Evolutionary conservation across 2,113 vertebrate species (phyloP).

Genomic region (Puma concolor): DNA sequence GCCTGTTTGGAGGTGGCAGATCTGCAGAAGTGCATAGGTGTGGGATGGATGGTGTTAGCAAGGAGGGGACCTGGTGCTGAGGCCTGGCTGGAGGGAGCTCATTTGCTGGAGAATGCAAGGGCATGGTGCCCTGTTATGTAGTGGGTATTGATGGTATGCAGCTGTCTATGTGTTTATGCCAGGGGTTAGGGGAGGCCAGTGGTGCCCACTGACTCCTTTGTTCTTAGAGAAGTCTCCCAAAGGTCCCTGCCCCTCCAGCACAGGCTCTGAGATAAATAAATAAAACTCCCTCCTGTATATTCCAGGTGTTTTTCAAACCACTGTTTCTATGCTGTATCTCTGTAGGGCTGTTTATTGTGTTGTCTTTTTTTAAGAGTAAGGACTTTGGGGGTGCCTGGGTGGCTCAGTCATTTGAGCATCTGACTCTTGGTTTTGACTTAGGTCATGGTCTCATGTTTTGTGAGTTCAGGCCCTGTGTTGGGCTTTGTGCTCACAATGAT

Average conservation of each 20-base stretch:
- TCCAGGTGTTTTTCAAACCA: neutral
- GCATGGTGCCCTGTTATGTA: neutral
- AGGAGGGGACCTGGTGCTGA: neutral
- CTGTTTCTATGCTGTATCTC: neutral
- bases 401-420: too few species aligned
- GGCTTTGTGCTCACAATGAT: too few species aligned
- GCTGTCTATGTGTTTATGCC: neutral
- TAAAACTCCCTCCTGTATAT: neutral
- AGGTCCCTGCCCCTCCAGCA: too few species aligned
- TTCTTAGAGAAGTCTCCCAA: neutral
- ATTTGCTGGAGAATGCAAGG: neutral
- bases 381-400: too few species aligned
- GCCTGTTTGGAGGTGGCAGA: neutral
- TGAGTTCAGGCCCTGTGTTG: too few species aligned
- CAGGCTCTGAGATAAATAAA: neutral
- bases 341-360: neutral
- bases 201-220: neutral
- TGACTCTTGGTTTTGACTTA: too few species aligned
- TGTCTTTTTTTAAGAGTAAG: neutral
- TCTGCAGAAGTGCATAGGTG: neutral
- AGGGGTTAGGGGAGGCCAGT: neutral
- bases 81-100: neutral
- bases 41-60: neutral
- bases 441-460: too few species aligned
- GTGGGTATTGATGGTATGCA: neutral